Base-by-base conservation (phyloP, 2,113 vertebrate genomes). In the Suncus etruscus region DNA sequence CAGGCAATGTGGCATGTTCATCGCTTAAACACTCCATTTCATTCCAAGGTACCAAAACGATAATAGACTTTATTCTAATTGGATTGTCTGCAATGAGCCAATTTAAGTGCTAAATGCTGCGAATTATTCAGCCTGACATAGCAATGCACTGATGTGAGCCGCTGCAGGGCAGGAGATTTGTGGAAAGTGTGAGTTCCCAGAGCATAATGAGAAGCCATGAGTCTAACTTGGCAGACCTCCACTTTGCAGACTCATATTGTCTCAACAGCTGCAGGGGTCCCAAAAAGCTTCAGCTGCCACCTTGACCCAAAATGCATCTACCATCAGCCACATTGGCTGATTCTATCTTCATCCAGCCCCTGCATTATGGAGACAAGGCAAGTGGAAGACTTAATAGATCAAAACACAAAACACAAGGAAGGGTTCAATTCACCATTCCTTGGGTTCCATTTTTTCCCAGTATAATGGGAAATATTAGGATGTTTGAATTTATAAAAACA, bases 111-210 rank as follows among this genome's bases (percentile, higher is more conserved):
- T 99, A 98, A 99, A 98, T 97, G 98, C 98, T 97, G 97, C 98
- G 90, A 99, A 98, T 98, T 98, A 98, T 98, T 98, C 98, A 98
- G 98, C 98, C 97, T 97, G 98, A 98, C 98, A 98, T 98, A 98
- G 98, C 97, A 98, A 97, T 96, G 97, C 98, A 98, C 98, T 98
- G 98, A 99, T 98, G 97, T 97, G 98, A 98, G 97, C 96, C 96
- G 96, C 96, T 97, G 97, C 97, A 98, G 97, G 98, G 97, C 97
- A 97, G 96, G 91, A 97, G 97, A 98, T 97, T 98, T 97, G 96
- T 47, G 93, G 93, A 97, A 97, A 98, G 97, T 96, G 96, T 87
- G 95, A 94, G 95, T 83, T 97, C 96, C 96, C 91, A 83, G 93
- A 97, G 97, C 95, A 94, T 94, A 97, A 95, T 94, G 93, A 97